Evolutionary conservation across 2,113 vertebrate species (phyloP).

Genomic region (Chloroceryle aenea): DNA sequence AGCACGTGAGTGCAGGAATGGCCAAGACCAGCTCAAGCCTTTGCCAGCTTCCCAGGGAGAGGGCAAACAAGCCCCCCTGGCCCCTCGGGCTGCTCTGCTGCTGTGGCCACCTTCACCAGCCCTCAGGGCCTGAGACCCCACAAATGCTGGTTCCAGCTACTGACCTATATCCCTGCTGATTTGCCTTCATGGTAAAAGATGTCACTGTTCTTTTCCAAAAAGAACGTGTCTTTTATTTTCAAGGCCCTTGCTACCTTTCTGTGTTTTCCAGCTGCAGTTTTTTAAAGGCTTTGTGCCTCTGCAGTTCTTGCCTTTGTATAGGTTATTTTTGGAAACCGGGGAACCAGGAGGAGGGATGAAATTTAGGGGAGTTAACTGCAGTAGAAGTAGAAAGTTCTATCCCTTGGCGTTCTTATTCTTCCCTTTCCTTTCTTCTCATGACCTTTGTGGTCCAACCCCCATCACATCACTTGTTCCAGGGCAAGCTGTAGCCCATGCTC

Average conservation of each 20-base stretch:
- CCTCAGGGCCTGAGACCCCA: neutral
- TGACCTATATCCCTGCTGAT: neutral
- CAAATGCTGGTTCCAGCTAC: neutral
- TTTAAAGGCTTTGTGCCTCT: constrained; percentile 6
- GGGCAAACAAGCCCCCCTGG: neutral
- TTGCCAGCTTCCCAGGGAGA: neutral
- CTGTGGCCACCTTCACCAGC: neutral
- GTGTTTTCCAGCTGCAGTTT: constrained; percentile 22
- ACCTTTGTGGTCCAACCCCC: neutral
- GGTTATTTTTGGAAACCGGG: constrained; percentile 53
- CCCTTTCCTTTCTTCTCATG: neutral
- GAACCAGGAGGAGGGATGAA: constrained; percentile 26
- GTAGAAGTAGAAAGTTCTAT: neutral
- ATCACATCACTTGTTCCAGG: neutral
- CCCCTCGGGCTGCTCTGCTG: neutral
- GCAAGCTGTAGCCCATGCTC: neutral
- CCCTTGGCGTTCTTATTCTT: neutral
- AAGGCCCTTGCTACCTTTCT: constrained; percentile 4
- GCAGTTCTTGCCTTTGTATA: constrained; percentile 19
- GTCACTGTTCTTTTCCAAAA: constrained; percentile 15
- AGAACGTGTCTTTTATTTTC: neutral
- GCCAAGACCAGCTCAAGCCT: neutral
- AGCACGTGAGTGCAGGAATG: neutral
- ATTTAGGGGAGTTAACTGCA: constrained; percentile 15
- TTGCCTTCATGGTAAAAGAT: neutral